These are phyloP conservation scores for Clamator glandarius DNA, from an alignment of 2,797 vertebrate species.

Conservation along the genomic window DNA sequence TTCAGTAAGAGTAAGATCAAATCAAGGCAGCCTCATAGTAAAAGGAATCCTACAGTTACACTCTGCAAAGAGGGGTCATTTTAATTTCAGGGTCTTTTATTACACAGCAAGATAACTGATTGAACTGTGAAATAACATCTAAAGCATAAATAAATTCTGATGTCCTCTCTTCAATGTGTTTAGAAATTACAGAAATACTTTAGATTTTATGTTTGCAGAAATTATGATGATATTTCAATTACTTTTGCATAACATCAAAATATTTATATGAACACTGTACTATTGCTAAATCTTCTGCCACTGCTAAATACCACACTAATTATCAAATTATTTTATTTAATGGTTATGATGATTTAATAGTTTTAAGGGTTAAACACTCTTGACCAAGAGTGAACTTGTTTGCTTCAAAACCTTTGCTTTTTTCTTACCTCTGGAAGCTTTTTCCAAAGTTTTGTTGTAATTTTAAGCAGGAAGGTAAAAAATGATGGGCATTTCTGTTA, in stretches of 20 bases:
- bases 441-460: neutral
- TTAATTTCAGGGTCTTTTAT: slow-evolving; percentile 76
- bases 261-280: neutral
- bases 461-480: neutral
- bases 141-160: slow-evolving; percentile 66
- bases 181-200: slow-evolving; percentile 57
- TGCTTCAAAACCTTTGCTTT: neutral
- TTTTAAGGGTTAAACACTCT: neutral
- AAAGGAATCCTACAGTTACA: slow-evolving; percentile 63
- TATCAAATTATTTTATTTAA: neutral
- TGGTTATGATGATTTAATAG: neutral
- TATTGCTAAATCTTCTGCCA: neutral
- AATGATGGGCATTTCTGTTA: neutral
- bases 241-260: slow-evolving; percentile 3
- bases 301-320: neutral
- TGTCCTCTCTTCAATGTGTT: slow-evolving; percentile 41
- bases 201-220: neutral
- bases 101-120: slow-evolving; percentile 70
- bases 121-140: slow-evolving; percentile 73
- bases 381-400: neutral
- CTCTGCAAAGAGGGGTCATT: slow-evolving; percentile 68
- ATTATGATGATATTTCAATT: neutral
- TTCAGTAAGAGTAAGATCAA: slow-evolving; percentile 67
- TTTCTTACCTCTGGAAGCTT: neutral
- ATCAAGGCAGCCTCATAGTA: slow-evolving; percentile 40